A percentile compares a stretch with the other conserved stretches of the same genome.
These are phyloP conservation scores for Rosalia funebris DNA, from an alignment of 2,888 invertebrate species.

Conservation along the genomic window DNA sequence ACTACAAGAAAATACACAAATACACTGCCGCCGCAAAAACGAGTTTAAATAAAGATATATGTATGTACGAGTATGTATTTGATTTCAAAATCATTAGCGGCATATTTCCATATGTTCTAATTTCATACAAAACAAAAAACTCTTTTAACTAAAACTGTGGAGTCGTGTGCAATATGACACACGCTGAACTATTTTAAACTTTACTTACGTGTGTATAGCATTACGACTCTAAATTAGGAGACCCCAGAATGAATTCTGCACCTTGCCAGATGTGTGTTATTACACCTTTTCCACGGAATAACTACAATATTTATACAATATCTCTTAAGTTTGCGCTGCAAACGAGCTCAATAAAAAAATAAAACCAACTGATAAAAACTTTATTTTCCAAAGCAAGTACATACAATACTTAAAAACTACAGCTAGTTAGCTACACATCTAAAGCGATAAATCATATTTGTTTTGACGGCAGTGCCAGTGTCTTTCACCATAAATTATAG, in stretches of 20 bases:
- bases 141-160: conserved; percentile 48
- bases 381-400: conserved; percentile 16
- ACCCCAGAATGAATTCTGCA: conserved; percentile 44
- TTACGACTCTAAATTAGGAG: conserved; percentile 70
- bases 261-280: conserved; percentile 50
- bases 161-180: conserved; percentile 68
- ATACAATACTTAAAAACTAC: conserved; percentile 10
- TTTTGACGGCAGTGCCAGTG: conserved; percentile 14
- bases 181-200: conserved; percentile 68
- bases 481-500: conserved; percentile 8
- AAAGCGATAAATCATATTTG: conserved; percentile 22
- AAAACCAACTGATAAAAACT: conserved; percentile 21
- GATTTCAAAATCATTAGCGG: conserved; percentile 23
- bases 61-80: too few relatives aligned
- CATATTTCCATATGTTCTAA: conserved; percentile 41
- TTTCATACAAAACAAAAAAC: conserved; percentile 43
- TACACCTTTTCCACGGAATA: conserved; percentile 22
- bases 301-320: conserved; percentile 17
- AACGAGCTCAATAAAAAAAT: conserved; percentile 19
- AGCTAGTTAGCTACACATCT: not conserved
- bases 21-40: not conserved
- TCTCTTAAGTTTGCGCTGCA: conserved; percentile 1
- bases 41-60: conserved; percentile 25
- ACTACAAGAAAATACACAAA: not conserved
- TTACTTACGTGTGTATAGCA: conserved; percentile 67